Base-by-base conservation (phyloP, 2,888 invertebrate genomes). In the Carabus problematicus region DNA sequence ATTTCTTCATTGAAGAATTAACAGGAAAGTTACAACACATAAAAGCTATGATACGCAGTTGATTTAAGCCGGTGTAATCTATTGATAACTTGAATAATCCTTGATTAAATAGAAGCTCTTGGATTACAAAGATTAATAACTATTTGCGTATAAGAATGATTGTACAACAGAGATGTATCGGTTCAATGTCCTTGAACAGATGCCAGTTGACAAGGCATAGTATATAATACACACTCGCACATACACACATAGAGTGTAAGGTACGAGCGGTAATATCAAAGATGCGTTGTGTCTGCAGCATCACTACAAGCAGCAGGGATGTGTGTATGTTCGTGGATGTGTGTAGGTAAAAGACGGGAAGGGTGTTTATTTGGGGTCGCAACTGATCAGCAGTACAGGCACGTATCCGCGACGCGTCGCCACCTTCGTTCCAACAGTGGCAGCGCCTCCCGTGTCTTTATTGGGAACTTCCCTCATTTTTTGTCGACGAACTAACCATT, bases 401-500 rank as follows among this genome's bases (percentile, higher is more conserved):
- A 75, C 74, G 75, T 75, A 60, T 52, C 68, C 69, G 62, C 43
- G 67, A 66, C 70, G 70, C 73, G 73, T 73, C 73, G 73, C 75
- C 72, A 56, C 56, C 56, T 56, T 39, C 56, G 29, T 39, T 72
- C 73, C 73, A 72, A 70, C 72, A 71, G 42, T 67, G 68, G 63
- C 71, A 58, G 68, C 71, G 61, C 71, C 69, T 63, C 64, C 70
- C 70, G 70, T 71, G 68, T 73, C 74, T 74, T 75, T 75, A 75
- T 75, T 75, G 74, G 73, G 73, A 75, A 75, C 73, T 74, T 72
- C 73, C 70, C 71, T 70, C 71, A 72, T 73, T 74, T 75, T 74
- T 74, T 74, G 73, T 73, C 72, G 71, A 73, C 74, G 68, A 56
- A 68, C 73, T 74, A 75, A 76, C 75, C 75, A 76, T 76, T 75